These are phyloP conservation scores for Turdus rufiventris DNA, from an alignment of 2,113 vertebrate species.

Conservation along the genomic window DNA sequence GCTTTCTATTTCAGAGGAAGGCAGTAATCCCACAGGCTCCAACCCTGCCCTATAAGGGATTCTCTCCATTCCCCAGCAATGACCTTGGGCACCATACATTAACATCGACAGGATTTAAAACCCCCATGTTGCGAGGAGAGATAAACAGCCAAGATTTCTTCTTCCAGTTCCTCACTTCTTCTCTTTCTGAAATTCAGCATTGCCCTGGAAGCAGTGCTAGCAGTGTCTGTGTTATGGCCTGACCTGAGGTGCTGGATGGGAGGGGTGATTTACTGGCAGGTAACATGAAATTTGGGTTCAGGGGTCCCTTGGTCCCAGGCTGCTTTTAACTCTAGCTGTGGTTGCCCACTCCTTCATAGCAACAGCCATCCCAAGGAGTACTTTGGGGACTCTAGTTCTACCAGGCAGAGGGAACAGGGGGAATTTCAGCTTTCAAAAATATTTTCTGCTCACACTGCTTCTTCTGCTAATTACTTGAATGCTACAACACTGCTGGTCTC, in stretches of 20 bases:
- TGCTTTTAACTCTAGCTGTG: not conserved
- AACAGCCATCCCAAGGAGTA: not conserved
- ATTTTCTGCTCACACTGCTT: not conserved
- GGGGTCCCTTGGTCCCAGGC: not conserved
- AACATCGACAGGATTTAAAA: not conserved
- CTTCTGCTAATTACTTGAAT: not conserved
- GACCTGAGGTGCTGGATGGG: not conserved
- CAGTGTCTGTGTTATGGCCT: not conserved
- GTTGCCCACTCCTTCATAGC: not conserved
- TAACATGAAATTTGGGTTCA: not conserved
- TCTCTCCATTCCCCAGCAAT: constrained; percentile 24
- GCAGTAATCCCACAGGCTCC: constrained; percentile 58
- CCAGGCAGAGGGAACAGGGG: not conserved
- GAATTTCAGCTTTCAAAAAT: not conserved
- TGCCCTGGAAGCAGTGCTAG: not conserved
- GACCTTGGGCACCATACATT: not conserved
- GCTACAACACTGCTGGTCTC: not conserved
- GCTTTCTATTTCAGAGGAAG: constrained; percentile 70
- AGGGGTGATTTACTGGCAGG: not conserved
- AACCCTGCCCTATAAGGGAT: constrained; percentile 57
- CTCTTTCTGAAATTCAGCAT: not conserved
- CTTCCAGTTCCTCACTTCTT: not conserved
- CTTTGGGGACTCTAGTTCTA: not conserved
- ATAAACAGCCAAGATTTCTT: not conserved
- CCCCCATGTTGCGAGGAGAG: not conserved